phyloP scores from a whole-genome alignment of 2,797 vertebrate genomes.

The Ataeniobius toweri region DNA sequence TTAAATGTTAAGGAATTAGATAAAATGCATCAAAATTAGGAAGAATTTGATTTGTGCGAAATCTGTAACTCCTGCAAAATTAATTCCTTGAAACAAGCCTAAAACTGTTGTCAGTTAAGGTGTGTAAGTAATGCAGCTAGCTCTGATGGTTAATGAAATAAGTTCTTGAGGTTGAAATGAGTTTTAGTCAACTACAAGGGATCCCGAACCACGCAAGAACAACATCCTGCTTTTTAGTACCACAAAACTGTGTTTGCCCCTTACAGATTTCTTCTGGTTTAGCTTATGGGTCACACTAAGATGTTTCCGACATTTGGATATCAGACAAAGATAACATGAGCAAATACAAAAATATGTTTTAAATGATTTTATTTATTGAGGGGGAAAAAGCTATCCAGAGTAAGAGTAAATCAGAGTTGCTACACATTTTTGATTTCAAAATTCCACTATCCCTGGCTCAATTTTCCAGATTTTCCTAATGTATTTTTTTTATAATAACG shows the following conservation, averaged over 20 bases:
- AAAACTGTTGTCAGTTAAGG: constrained; percentile 5
- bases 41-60: constrained; percentile 10
- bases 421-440: neutral
- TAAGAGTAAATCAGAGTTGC: neutral
- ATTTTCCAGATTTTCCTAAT: neutral
- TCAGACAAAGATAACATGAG: no score
- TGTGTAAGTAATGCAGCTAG: neutral
- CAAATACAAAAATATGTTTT: no score
- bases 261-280: no score
- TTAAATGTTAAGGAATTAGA: constrained; percentile 20
- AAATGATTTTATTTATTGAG: no score
- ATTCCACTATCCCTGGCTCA: neutral
- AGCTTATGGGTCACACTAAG: no score
- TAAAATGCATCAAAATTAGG: neutral
- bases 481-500: neutral
- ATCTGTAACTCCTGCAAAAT: constrained; percentile 8
- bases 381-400: neutral
- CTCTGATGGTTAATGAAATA: neutral
- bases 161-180: no score
- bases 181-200: no score
- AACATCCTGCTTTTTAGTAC: no score
- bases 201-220: no score
- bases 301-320: no score
- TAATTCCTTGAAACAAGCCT: constrained; percentile 6
- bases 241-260: no score